Conservation (phyloP, 2,888 invertebrate genomes). For the Acleris literana region DNA sequence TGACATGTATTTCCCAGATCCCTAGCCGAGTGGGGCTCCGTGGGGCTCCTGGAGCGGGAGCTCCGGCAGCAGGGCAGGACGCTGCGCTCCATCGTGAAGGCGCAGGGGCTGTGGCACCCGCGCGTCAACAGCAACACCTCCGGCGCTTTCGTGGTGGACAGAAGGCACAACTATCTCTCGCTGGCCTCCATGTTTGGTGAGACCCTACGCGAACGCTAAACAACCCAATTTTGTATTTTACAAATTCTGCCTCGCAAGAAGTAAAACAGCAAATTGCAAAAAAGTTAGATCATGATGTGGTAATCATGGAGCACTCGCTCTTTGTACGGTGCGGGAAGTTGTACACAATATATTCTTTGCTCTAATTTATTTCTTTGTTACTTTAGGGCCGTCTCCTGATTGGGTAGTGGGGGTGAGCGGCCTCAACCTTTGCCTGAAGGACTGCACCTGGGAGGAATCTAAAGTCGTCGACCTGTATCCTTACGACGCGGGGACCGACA, state of each 20-base stretch:
- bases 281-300: no score
- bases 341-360: no score
- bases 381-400: constrained; percentile 94
- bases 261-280: no score
- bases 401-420: constrained; percentile 98
- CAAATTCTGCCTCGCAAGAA: no score
- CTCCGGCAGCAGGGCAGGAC: constrained; percentile 90
- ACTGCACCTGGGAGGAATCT: constrained; percentile 96
- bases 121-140: constrained; percentile 92
- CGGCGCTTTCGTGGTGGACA: constrained; percentile 92
- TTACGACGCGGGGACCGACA: constrained; percentile 98
- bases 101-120: constrained; percentile 95
- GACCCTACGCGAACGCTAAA: constrained; percentile 23
- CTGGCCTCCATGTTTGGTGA: constrained; percentile 93
- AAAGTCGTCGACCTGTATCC: constrained; percentile 93
- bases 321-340: no score
- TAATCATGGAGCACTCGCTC: no score
- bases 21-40: constrained; percentile 94
- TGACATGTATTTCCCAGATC: constrained; percentile 57
- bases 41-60: constrained; percentile 94
- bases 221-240: no score
- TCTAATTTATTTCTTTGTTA: no score
- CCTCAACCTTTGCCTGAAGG: constrained; percentile 92
- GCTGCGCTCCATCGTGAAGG: constrained; percentile 93
- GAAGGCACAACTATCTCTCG: constrained; percentile 93